Evolutionary conservation across 1,140 invertebrate genomes (phyloP), one percentile per base, ranked within the genome.

Genomic region (Drosophila orena): DNA sequence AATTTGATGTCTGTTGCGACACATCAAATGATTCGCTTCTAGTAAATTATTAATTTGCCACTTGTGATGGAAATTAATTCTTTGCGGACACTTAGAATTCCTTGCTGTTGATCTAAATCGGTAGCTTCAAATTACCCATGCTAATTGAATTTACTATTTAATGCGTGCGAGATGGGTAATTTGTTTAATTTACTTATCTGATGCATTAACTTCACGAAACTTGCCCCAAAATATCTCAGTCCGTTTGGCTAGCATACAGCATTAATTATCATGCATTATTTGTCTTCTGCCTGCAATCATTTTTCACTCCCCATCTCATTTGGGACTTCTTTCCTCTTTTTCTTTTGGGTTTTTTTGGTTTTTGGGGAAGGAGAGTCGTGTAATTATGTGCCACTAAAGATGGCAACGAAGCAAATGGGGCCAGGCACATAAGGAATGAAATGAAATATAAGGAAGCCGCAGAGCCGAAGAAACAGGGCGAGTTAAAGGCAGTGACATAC

Each of bases 381-480:
- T 81, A 88, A 88, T 88, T 88, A 83, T 89, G 71, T 83, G 60
- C 71, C 79, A 83, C 79, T 88, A 77, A 79, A 73, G 78, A 69
- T 76, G 58, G 66, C 79, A 69, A 65, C 66, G 79, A 83, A 77
- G 71, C 83, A 71, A 88, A 88, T 77, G 79, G 76, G 79, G 77
- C 70, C 83, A 86, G 50, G 44, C 64, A 81, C 54, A 68, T 49
- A 44, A 66, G 43, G 37, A 58, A 27, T 47, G 30, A 34, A 58
- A 27, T 42, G 22, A 54, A 56, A 64, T 27, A 60, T 50, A 71
- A 74, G 47, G 78, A 75, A 70, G 27, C 57, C 50, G 42, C 62
- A 50, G 72, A 66, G 46, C 55, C 73, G 55, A 35, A 53, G 46
- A 77, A 56, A 62, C 64, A 55, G 53, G 68, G 65, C 55, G 71